phyloP scores from a whole-genome alignment of 2,888 invertebrate species.

The Ellobium chinense region DNA sequence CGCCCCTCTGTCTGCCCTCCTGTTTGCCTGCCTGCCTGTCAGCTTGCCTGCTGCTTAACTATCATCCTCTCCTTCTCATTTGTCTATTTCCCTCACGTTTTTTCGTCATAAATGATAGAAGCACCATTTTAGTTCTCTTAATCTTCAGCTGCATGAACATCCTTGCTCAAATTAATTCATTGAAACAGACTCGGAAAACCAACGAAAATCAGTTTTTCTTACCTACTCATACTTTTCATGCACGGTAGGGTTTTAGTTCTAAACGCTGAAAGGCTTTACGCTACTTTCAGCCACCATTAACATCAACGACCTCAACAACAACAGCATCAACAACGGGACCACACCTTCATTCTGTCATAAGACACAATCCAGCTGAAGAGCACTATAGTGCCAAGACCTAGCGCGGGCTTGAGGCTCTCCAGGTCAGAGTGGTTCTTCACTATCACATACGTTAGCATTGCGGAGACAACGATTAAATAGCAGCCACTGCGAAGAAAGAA shows the following conservation, averaged over 20 bases:
- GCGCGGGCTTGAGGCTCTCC: slow-evolving; percentile 45
- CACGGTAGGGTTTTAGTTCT: no score
- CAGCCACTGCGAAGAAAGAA: slow-evolving; percentile 36
- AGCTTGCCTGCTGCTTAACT: neutral
- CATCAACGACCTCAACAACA: no score
- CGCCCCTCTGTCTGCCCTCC: neutral
- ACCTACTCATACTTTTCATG: no score
- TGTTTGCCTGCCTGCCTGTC: neutral
- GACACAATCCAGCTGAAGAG: slow-evolving; percentile 43
- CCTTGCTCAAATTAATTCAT: no score
- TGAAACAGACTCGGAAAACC: no score
- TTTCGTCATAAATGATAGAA: no score
- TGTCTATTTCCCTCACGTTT: neutral
- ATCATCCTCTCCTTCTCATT: neutral
- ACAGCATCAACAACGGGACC: neutral
- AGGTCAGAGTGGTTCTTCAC: slow-evolving; percentile 16
- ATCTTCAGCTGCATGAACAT: no score
- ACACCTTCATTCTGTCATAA: slow-evolving; percentile 25
- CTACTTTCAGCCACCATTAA: no score
- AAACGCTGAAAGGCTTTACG: no score
- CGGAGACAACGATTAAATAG: slow-evolving; percentile 13
- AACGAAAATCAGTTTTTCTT: no score
- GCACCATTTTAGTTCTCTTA: no score
- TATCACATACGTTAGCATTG: slow-evolving; percentile 32
- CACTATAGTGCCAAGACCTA: slow-evolving; percentile 41